Evolutionary conservation across 2,888 invertebrate species (phyloP).

Genomic region (Drosophila algonquin): DNA sequence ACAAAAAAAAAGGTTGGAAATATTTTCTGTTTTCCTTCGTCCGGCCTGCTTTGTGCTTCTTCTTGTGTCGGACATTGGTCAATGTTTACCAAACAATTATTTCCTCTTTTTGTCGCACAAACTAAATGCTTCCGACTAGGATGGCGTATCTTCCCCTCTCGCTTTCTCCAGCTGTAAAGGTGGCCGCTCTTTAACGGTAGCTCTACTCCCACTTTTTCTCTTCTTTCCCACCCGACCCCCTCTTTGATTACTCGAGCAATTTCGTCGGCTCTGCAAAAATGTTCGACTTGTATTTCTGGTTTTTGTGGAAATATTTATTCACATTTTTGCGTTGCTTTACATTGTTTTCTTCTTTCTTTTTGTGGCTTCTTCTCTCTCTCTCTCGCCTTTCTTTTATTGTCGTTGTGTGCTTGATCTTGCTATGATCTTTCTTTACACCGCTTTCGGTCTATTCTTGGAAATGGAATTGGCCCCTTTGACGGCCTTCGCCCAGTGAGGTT

Average conservation of each 20-base stretch:
- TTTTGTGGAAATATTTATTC: constrained; percentile 34
- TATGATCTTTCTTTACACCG: constrained; percentile 11
- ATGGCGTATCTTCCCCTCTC: constrained; percentile 19
- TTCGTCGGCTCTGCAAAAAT: constrained; percentile 24
- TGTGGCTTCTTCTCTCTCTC: background rate
- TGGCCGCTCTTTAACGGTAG: constrained; percentile 4
- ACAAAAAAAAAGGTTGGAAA: constrained; percentile 40
- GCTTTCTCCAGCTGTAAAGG: constrained; percentile 16
- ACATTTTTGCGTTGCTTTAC: constrained; percentile 25
- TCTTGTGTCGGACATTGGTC: constrained; percentile 55
- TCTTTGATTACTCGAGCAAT: constrained; percentile 30
- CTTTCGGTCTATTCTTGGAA: constrained; percentile 14
- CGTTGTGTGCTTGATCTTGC: constrained; percentile 18
- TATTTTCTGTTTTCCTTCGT: constrained; percentile 43
- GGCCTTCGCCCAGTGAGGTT: constrained; percentile 69
- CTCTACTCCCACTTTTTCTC: constrained; percentile 4
- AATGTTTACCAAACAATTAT: constrained; percentile 73
- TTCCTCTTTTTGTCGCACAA: constrained; percentile 66
- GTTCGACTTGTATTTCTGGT: constrained; percentile 20
- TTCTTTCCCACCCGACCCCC: no score
- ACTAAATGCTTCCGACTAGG: constrained; percentile 59
- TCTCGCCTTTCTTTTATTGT: background rate
- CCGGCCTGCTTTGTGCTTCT: constrained; percentile 23
- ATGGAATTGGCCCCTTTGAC: constrained; percentile 5
- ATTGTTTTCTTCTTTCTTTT: constrained; percentile 11